Base-by-base conservation (phyloP, 2,113 vertebrate species). In the Bubo bubo region DNA sequence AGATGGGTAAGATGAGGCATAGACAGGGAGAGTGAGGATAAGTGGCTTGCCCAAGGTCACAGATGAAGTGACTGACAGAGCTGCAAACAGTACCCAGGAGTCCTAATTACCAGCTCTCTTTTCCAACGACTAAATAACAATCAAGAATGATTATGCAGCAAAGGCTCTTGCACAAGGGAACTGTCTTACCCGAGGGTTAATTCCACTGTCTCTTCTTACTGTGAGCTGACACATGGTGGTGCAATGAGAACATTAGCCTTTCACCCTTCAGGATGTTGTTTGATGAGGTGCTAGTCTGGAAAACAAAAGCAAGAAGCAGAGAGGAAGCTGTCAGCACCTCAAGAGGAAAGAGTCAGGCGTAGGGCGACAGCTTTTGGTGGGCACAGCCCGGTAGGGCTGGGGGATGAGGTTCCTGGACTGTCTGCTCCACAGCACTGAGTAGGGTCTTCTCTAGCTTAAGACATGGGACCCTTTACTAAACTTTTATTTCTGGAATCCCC, bases 111-210 rank as follows among this genome's bases (percentile, higher is more conserved):
- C 52, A 83, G 53, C 53, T 66, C 71, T 23, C 59, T 37, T 39
- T 79, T 83, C 72, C 83, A 60, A 67, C 49, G 64, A 55, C 88
- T 91, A 83, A 94, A 39, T 43, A 79, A 67, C 88, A 88, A 91
- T 87, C 88, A 88, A 50, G 93, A 74, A 74, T 56, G 43, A 91
- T 91, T 79, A 88, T 23, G 59, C 66, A 49, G 82, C 52, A 37
- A 82, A 82, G n/a, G 50, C 70, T 83, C 64, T 60, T 23, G 27
- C 35, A 24, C 58, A 28, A 15, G 64, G 88, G 76, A 82, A 49
- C 37, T 16, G 45, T 66, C 64, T 60, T 72, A 77, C 52, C 66
- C 45, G 41, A 91, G 59, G 77, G 66, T 74, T 88, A 27, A 62
- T 63, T 62, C 79, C 35, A 12, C n/a, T 2, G 2, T 10, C 39